Evolutionary conservation across 2,888 invertebrate species (phyloP), one percentile per base, ranked within the genome.

Genomic region (Tridacna gigas): DNA sequence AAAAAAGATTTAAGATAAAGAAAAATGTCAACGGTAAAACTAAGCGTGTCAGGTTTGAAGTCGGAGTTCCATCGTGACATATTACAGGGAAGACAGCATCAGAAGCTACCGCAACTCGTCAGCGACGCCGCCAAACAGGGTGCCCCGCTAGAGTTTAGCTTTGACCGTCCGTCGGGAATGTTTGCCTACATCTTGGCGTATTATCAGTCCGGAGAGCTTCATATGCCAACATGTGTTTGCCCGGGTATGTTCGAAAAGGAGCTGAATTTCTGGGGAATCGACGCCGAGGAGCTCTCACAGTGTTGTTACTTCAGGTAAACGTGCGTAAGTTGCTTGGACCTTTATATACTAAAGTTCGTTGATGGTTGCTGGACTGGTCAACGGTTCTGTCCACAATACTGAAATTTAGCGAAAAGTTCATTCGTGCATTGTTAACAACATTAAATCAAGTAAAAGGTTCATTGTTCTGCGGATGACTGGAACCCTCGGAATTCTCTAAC

Each of bases 241-340:
- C 86, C 86, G 2, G 77, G 73, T 7, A 71, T 78, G 13, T 83
- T 86, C 69, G 48, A 74, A 69, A 77, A 63, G 47, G 86, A 86
- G 47, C 45, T 86, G 63, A 63, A 74, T 22, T 86, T 71, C 61
- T 86, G 86, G 86, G 69, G 67, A 13, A 77, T 86, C 15, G 60
- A 74, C 15, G 45, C 79, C 7, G 69, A 77, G 4, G 65, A 76
- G 15, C 22, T 86, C 20, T 28, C 65, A 18, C 74, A 74, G 9
- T 86, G 86, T 28, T 86, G 86, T 48, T 65, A 77, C 25, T 83
- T 79, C 79, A 83, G 82, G 86, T 86, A 82, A 61, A 12, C 18
- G 22, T 5, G 18, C 5, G 15, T n/a, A 66, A 7, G 26, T 66
- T 18, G n/a, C 66, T 15, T 25, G 26, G 13, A 13, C 48, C 45